Conservation (phyloP, 1,140 invertebrate genomes). For the Pseudomyrmex sp. region DNA sequence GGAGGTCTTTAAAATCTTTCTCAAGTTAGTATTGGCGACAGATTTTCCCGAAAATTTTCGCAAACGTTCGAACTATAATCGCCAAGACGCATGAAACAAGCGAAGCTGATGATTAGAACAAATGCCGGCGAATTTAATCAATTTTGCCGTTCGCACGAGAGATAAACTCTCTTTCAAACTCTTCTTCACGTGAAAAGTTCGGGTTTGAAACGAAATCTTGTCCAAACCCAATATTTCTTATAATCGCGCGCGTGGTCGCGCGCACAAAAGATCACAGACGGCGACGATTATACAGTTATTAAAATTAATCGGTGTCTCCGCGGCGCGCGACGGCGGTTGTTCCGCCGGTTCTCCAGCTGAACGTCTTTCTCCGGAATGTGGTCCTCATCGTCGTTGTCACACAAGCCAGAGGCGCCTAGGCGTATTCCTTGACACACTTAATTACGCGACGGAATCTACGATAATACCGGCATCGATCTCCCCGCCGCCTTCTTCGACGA, state of each 20-base stretch:
- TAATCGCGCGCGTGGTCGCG: not conserved
- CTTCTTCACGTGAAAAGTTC: not conserved
- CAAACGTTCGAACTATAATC: conserved; percentile 37
- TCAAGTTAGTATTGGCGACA: not conserved
- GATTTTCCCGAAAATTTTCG: conserved; percentile 16
- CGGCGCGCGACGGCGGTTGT: not conserved
- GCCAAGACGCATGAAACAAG: conserved; percentile 25
- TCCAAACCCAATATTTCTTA: not conserved
- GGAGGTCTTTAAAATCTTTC: not conserved
- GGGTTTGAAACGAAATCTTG: not conserved
- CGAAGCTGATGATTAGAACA: conserved; percentile 27
- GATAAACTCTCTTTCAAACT: not conserved
- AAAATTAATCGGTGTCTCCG: not conserved
- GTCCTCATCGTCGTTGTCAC: not conserved
- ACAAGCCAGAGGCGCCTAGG: conserved; percentile 33
- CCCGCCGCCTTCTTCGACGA: not conserved
- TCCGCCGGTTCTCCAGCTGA: conserved; percentile 21
- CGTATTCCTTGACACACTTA: conserved; percentile 67
- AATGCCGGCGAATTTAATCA: conserved; percentile 32
- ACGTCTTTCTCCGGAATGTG: conserved; percentile 30
- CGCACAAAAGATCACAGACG: conserved; percentile 18
- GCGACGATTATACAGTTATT: not conserved
- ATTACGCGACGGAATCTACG: conserved; percentile 52
- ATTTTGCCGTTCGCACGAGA: too few relatives aligned
- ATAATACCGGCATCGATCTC: conserved; percentile 2